Evolutionary conservation across 2,113 vertebrate genomes (phyloP), one percentile per base, ranked within the genome.

Genomic region (Oxyura jamaicensis): DNA sequence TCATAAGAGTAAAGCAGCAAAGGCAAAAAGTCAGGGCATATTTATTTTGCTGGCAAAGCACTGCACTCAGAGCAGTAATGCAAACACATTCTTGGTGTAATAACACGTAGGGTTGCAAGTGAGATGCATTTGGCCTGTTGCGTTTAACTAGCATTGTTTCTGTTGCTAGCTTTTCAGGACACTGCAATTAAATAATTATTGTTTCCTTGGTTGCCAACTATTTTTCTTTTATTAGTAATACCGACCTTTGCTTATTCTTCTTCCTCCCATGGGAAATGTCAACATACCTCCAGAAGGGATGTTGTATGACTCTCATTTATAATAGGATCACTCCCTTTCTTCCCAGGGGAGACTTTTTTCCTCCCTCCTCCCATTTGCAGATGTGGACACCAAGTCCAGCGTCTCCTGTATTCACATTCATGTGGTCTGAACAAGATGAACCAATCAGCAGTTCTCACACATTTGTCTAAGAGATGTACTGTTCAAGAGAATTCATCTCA

Each of bases 231-330:
- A 96, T 90, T 96, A 95, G 78, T 91, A 94, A 97, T 94, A 96
- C 87, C 7, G 2, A 93, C 84, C 78, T 95, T 93, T 96, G 90
- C 95, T 97, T 96, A 96, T 90, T 91, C 90, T 95, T 91, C 84
- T 94, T 96, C 94, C 93, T 97, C 95, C 94, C 95, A 94, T 91
- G 96, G 94, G 96, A 97, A 95, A 95, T 94, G 96, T 97, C 95
- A 95, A 94, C 95, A 96, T 19, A 55, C 73, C 87, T 96, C 84
- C 93, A 95, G 90, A 95, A 95, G 46, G 69, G 82, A 94, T 87
- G 78, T 81, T 42, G 25, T 71, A 93, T 96, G 91, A 96, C 91
- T 93, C 85, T 95, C 82, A 87, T 90, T 96, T 95, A 95, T 90
- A 95, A 96, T 94, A 25, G 84, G 72, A 87, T 86, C 78, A 69